These are phyloP conservation scores for Trinorchestia longiramus DNA, from an alignment of 1,140 invertebrate genomes.

Conservation along the genomic window DNA sequence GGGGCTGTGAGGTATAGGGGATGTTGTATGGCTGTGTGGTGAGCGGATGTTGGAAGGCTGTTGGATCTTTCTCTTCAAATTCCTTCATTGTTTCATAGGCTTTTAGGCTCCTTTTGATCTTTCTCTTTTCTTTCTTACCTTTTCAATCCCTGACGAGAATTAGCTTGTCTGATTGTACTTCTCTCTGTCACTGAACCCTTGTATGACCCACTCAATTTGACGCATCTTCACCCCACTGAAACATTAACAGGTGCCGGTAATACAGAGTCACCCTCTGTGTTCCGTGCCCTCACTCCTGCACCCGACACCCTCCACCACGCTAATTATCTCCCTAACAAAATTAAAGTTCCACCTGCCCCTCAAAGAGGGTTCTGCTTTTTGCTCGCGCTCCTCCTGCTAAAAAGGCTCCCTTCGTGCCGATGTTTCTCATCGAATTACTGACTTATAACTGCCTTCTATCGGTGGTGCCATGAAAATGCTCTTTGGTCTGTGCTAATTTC, in stretches of 20 bases:
- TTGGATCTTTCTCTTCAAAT: no score
- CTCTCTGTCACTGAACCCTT: no score
- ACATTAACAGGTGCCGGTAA: neutral
- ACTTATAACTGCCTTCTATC: neutral
- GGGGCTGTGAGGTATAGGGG: neutral
- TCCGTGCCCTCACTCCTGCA: neutral
- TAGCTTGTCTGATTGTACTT: no score
- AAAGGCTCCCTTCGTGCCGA: neutral
- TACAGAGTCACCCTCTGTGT: neutral
- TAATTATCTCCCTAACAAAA: slow-evolving; percentile 43
- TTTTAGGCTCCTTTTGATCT: no score
- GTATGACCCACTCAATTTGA: no score
- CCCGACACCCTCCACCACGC: slow-evolving; percentile 15
- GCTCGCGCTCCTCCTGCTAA: slow-evolving; percentile 21
- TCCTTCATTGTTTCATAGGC: no score
- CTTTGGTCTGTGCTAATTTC: neutral
- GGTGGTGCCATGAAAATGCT: neutral
- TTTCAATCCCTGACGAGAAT: no score
- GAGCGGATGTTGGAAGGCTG: neutral
- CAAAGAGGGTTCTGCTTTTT: neutral
- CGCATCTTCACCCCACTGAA: no score
- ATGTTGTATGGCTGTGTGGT: neutral
- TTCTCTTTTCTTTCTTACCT: no score
- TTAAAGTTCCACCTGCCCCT: slow-evolving; percentile 14
- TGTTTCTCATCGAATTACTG: neutral